These are phyloP conservation scores for Bombus superbus DNA, from an alignment of 1,140 invertebrate species.

Conservation along the genomic window DNA sequence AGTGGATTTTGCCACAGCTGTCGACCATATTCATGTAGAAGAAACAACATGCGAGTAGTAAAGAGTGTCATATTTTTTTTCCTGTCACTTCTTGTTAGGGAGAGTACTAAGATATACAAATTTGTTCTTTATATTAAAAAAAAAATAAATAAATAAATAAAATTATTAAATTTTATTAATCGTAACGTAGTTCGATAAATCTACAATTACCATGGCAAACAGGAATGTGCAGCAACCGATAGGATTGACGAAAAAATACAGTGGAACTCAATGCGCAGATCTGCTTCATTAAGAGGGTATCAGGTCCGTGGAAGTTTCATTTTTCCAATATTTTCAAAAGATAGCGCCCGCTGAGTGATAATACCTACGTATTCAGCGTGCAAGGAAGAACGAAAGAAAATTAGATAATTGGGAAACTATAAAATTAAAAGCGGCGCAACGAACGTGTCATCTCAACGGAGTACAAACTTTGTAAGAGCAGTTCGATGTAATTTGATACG, in stretches of 20 bases:
- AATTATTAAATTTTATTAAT: not conserved
- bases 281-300: conserved; percentile 16
- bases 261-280: not conserved
- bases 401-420: conserved; percentile 17
- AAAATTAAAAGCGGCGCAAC: conserved; percentile 3
- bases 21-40: not conserved
- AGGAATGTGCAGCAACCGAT: not conserved
- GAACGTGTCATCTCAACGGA: not conserved
- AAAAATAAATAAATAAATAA: not conserved
- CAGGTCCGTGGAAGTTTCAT: not conserved
- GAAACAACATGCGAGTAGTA: not conserved
- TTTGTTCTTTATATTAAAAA: not conserved
- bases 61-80: not conserved
- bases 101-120: not conserved
- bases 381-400: not conserved
- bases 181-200: not conserved
- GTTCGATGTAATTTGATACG: not conserved
- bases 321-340: conserved; percentile 28
- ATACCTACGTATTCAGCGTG: not conserved
- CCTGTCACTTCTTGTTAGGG: too few species aligned
- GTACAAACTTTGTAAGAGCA: not conserved
- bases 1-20: not conserved
- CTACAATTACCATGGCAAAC: not conserved
- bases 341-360: not conserved
- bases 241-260: not conserved